These are phyloP conservation scores for Pogonomyrmex californicus DNA, from an alignment of 1,140 invertebrate genomes.

Conservation along the genomic window DNA sequence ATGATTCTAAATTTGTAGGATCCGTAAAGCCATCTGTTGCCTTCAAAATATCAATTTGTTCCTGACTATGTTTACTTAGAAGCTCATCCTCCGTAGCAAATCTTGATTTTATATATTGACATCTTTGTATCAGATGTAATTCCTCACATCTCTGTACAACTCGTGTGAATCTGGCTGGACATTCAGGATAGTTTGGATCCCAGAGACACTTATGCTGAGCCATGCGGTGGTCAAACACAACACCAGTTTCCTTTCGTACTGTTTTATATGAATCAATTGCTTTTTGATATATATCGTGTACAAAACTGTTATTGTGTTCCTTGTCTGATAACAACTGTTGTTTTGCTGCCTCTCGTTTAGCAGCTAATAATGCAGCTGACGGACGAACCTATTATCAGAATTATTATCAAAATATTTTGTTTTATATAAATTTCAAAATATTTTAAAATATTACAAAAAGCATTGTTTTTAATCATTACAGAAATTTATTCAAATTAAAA, in stretches of 20 bases:
- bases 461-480: background rate
- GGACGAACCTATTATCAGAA: conserved; percentile 78
- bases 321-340: conserved; percentile 76
- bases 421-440: background rate
- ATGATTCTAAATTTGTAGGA: conserved; percentile 89
- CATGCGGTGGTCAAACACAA: conserved; percentile 94
- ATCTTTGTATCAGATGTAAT: conserved; percentile 91
- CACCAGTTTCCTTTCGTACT: conserved; percentile 89
- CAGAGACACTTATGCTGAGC: conserved; percentile 93
- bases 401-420: background rate
- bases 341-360: conserved; percentile 82
- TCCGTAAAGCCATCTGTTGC: conserved; percentile 88
- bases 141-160: conserved; percentile 92
- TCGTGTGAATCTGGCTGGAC: conserved; percentile 91
- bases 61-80: conserved; percentile 89
- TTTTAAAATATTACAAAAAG: background rate
- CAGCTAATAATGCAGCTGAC: conserved; percentile 82
- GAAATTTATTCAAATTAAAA: background rate
- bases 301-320: conserved; percentile 73
- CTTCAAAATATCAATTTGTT: conserved; percentile 90
- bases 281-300: conserved; percentile 86
- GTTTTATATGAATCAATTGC: conserved; percentile 89
- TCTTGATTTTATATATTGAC: conserved; percentile 88
- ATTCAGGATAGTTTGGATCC: conserved; percentile 94
- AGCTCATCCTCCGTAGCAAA: conserved; percentile 92